Evolutionary conservation across 2,113 vertebrate genomes (phyloP), one percentile per base, ranked within the genome.

Genomic region (Nymphicus hollandicus): DNA sequence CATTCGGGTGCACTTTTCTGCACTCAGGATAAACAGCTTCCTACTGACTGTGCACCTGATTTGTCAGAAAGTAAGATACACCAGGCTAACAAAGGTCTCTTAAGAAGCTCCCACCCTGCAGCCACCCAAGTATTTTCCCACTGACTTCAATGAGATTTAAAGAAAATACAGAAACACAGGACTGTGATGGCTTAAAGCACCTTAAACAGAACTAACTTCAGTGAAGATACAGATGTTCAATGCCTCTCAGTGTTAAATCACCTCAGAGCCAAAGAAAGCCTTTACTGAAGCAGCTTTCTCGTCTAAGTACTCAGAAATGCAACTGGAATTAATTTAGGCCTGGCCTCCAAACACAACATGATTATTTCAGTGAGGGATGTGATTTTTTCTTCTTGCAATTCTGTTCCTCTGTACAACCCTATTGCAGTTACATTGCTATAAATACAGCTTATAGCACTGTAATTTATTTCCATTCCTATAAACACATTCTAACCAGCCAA

Each of bases 271-370:
- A 94, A 80, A 87, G 31, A 82, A 73, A 72, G 71, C 35, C 55
- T 74, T 70, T 71, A 81, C 13, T 87, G 73, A 89, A 89, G 69
- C 29, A 89, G 77, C 5, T 66, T 94, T 81, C n/a, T 68, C 3
- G 0, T 66, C 61, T 60, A 77, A 81, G n/a, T 56, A 81, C 43
- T 68, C 76, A 90, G 69, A 96, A 88, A 94, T 33, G 31, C 61
- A 95, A 93, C 43, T 84, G 88, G 80, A 94, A 86, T 91, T 79
- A 91, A 96, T 91, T 89, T 92, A 91, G 60, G 29, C 50, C 55
- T 78, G 43, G 35, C 28, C 55, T 28, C 50, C 55, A 70, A 39
- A 50, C 0, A 82, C 33, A 89, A 41, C 20, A 46, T 66, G 74
- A 93, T 66, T 90, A 93, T 84, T 88, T 72, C 88, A 93, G 72